Conservation (phyloP, 2,797 vertebrate species). For the Lacerta viridis region DNA sequence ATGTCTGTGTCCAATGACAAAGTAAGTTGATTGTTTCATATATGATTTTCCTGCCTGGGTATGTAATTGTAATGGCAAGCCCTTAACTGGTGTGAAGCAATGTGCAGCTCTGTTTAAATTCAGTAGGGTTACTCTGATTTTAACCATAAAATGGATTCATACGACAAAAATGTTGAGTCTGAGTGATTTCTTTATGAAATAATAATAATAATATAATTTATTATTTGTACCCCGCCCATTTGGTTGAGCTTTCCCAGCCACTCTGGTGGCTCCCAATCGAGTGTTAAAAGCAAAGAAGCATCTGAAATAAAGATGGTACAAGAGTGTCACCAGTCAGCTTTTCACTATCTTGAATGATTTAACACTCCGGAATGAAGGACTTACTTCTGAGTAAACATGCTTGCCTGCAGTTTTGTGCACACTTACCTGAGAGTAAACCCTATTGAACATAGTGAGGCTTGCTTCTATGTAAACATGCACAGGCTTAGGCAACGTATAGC, state of each 20-base stretch:
- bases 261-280: no score
- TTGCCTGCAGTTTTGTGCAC: background rate
- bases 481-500: background rate
- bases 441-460: background rate
- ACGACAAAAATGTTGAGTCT: background rate
- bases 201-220: no score
- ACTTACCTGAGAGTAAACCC: background rate
- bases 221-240: no score
- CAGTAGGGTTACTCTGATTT: slow-evolving; percentile 12
- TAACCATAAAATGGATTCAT: background rate
- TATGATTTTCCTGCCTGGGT: slow-evolving; percentile 17
- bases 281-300: no score
- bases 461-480: background rate
- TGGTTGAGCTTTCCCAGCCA: no score
- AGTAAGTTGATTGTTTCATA: slow-evolving; percentile 80
- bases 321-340: background rate
- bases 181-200: background rate
- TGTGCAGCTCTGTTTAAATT: background rate
- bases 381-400: background rate
- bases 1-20: slow-evolving; percentile 78
- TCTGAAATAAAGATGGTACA: background rate
- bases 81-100: background rate
- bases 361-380: background rate
- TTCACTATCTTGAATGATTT: background rate
- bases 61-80: background rate